These are phyloP conservation scores for Megaustenia siamemsis DNA, from an alignment of 2,888 invertebrate species.

Conservation along the genomic window DNA sequence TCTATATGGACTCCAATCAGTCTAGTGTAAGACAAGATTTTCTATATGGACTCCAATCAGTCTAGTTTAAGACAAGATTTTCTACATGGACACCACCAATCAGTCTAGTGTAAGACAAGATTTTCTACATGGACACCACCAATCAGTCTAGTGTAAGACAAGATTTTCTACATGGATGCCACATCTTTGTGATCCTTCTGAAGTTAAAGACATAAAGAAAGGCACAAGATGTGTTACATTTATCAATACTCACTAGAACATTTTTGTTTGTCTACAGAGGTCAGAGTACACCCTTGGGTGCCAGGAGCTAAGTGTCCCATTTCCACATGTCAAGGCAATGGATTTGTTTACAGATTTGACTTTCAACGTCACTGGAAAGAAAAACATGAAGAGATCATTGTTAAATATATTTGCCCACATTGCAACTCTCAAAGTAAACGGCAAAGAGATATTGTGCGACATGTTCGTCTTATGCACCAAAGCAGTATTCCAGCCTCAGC, in stretches of 20 bases:
- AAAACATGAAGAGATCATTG: slow-evolving; percentile 41
- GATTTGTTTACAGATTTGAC: slow-evolving; percentile 35
- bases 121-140: no score
- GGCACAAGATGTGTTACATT: background rate
- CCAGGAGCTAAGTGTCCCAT: slow-evolving; percentile 34
- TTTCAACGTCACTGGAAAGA: slow-evolving; percentile 46
- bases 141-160: no score
- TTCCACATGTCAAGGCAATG: slow-evolving; percentile 36
- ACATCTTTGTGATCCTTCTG: background rate
- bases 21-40: no score
- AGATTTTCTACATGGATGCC: no score
- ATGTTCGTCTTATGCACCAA: slow-evolving; percentile 26
- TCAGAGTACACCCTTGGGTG: slow-evolving; percentile 14
- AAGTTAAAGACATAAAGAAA: background rate
- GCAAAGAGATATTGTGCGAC: slow-evolving; percentile 24
- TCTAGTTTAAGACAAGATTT: no score
- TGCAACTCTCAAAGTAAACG: slow-evolving; percentile 33
- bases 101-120: no score
- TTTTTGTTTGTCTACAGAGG: slow-evolving; percentile 37
- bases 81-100: no score
- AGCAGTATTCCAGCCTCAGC: background rate
- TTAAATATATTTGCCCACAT: slow-evolving; percentile 26
- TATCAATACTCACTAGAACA: background rate
- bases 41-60: no score
- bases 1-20: no score